Base-by-base conservation (phyloP, 2,888 invertebrate species). In the Formica aserva region DNA sequence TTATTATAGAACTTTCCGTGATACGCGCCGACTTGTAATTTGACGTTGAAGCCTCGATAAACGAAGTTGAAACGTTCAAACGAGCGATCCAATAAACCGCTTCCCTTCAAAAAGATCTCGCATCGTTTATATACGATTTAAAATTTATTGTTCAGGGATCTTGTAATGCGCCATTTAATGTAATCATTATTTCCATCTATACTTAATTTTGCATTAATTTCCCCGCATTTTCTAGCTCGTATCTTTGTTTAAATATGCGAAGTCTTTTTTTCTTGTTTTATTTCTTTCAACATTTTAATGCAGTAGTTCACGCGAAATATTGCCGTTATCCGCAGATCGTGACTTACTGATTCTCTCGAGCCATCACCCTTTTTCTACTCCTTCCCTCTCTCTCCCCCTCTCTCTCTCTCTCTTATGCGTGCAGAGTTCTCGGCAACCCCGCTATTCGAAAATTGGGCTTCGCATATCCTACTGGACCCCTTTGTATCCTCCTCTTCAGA, bases 371-470 rank as follows among this genome's bases (percentile, higher is more conserved):
- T 82, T 84, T 48, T 87, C 52, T n/a, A 52, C 18, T 9, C 18
- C 18, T 48, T 48, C 6, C 18, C 18, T 52, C 52, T 48, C 18
- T 52, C n/a, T 48, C 48, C 18, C 48, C 2, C 15, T 41, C 13
- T 38, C 38, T 38, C 9, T 38, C 38, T 9, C 38, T 11, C 38
- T 38, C 8, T 69, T 35, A 35, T 35, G 35, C 6, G 52, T 48
- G 18, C 63, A 35, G 75, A 78, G 84, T 87, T 87, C 84, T 38
- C 60, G 22, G 8, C 26, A 48, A 69, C 86, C 86, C 89, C 91
- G 90, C 92, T 52, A n/a, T 52, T 92, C 91, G 91, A 92, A 89
- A 88, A 92, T 92, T 92, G 92, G 92, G 91, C 92, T 92, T 85
- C 88, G 84, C 81, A 63, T 80, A 74, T 88, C 88, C 91, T 91